phyloP scores from a whole-genome alignment of 2,888 invertebrate species.

The Hydroisotoma schaefferi region DNA sequence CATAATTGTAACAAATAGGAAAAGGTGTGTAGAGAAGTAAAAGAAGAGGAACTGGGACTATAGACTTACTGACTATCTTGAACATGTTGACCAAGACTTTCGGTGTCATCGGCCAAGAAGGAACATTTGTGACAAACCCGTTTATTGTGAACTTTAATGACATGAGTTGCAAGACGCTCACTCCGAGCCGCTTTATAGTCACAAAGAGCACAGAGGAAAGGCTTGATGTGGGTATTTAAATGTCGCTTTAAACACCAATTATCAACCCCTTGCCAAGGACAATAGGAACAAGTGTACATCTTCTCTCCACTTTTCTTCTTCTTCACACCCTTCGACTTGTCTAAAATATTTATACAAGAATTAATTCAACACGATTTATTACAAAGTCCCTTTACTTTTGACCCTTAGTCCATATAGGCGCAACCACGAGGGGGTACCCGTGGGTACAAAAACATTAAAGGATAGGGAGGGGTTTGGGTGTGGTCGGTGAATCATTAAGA shows the following conservation, averaged over 20 bases:
- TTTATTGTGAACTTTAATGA: conserved; percentile 86
- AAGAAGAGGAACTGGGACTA: too few species aligned
- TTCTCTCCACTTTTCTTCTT: conserved; percentile 61
- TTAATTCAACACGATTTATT: background rate
- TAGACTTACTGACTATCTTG: conserved; percentile 55
- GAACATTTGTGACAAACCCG: conserved; percentile 84
- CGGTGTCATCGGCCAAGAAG: conserved; percentile 78
- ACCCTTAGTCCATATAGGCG: too few species aligned
- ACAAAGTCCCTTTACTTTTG: background rate
- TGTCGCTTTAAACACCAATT: conserved; percentile 91
- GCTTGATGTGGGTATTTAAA: conserved; percentile 87
- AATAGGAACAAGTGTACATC: conserved; percentile 81
- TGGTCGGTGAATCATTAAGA: too few species aligned
- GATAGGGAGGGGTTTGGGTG: too few species aligned
- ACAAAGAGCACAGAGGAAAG: conserved; percentile 83
- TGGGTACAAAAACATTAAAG: too few species aligned
- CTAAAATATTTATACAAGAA: conserved; percentile 18
- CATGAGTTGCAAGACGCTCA: conserved; percentile 83
- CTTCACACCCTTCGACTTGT: conserved; percentile 50
- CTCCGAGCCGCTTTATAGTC: conserved; percentile 91
- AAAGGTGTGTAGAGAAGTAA: too few species aligned
- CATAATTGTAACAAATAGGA: too few species aligned
- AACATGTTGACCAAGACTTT: conserved; percentile 71
- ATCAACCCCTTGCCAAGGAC: conserved; percentile 77
- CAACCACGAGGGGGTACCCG: too few species aligned